Evolutionary conservation across 2,113 vertebrate genomes (phyloP).

Genomic region (Prionailurus viverrinus): DNA sequence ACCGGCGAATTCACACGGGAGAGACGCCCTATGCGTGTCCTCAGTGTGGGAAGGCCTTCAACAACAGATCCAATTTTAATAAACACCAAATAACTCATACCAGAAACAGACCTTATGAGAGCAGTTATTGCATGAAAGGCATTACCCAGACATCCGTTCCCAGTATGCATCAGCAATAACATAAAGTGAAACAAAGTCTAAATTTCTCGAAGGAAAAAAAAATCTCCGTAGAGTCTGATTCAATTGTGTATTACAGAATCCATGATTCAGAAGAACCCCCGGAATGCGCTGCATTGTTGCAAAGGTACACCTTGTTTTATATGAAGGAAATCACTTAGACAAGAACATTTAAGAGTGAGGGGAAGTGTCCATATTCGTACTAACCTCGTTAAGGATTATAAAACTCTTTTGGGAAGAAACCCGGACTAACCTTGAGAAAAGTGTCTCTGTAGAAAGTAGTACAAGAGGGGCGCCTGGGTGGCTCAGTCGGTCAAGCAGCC

Average conservation of each 20-base stretch:
- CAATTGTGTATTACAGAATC: not conserved
- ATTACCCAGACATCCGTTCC: constrained; percentile 7
- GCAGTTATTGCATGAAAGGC: not conserved
- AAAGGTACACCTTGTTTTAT: not conserved
- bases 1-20: constrained; percentile 38
- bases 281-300: not conserved
- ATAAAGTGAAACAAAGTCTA: not conserved
- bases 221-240: not conserved
- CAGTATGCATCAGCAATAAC: not conserved
- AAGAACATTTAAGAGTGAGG: not conserved
- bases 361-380: not conserved
- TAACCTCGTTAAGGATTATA: not conserved
- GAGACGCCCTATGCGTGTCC: constrained; percentile 14
- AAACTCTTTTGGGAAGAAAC: constrained; percentile 4
- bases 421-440: not conserved
- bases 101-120: not conserved
- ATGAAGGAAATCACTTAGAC: not conserved
- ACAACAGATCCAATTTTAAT: not conserved
- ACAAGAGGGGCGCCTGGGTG: not conserved
- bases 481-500: fast-evolving
- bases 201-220: not conserved
- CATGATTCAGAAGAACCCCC: not conserved
- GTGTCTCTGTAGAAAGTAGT: not conserved
- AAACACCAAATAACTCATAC: constrained; percentile 28
- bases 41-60: constrained; percentile 43